phyloP scores from a whole-genome alignment of 1,140 invertebrate genomes.

The Sesamia nonagrioides region DNA sequence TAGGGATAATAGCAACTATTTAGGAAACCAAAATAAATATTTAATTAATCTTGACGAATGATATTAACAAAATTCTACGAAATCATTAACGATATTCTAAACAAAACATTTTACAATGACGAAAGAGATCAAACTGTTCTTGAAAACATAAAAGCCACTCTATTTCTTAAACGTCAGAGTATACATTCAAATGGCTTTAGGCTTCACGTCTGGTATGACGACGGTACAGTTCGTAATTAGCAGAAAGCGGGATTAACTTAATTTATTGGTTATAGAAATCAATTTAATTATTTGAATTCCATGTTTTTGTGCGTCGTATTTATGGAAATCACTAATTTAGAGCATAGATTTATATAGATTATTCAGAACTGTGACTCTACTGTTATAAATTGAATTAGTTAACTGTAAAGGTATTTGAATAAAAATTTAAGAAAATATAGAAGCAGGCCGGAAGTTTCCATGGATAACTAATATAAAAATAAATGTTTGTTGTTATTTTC shows the following conservation, averaged over 20 bases:
- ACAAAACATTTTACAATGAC: background rate
- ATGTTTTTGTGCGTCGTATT: constrained; percentile 18
- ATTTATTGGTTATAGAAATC: constrained; percentile 62
- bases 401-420: background rate
- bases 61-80: background rate
- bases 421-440: background rate
- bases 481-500: too few relatives aligned
- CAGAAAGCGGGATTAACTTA: constrained; percentile 61
- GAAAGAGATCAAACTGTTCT: background rate
- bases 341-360: constrained; percentile 29
- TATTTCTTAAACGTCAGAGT: background rate
- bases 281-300: constrained; percentile 44
- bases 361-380: constrained; percentile 17
- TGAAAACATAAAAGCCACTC: background rate
- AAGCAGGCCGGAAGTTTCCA: background rate
- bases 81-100: constrained; percentile 9
- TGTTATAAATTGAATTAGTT: constrained; percentile 24
- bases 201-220: background rate
- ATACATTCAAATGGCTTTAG: background rate
- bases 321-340: constrained; percentile 35
- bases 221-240: constrained; percentile 58
- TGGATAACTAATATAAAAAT: too few relatives aligned
- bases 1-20: too few relatives aligned
- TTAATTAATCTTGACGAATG: background rate
- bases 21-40: background rate